phyloP scores from a whole-genome alignment of 2,113 vertebrate species.

The Gasterosteus aculeatus region DNA sequence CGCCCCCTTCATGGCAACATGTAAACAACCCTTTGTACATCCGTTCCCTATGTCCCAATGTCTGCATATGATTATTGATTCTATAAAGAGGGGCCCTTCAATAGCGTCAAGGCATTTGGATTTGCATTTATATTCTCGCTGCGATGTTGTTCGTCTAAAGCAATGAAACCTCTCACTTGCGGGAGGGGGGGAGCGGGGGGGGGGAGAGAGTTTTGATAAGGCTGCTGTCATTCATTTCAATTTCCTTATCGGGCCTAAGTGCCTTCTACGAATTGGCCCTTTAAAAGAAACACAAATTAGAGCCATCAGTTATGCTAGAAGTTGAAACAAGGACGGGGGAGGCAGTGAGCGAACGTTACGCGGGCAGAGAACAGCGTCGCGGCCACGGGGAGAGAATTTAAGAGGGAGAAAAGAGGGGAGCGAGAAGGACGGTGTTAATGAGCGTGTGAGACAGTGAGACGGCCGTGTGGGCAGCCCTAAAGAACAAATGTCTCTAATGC shows the following conservation, averaged over 20 bases:
- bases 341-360: slow-evolving; percentile 31
- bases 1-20: slow-evolving; percentile 46
- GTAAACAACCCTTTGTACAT: slow-evolving; percentile 62
- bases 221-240: slow-evolving; percentile 76
- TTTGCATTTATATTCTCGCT: slow-evolving; percentile 78
- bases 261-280: slow-evolving; percentile 79
- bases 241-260: slow-evolving; percentile 77
- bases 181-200: slow-evolving; percentile 54
- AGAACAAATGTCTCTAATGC: slow-evolving; percentile 67
- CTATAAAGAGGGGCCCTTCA: slow-evolving; percentile 67
- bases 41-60: slow-evolving; percentile 49
- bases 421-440: slow-evolving; percentile 53
- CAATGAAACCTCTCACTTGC: slow-evolving; percentile 67
- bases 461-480: slow-evolving; percentile 55
- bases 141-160: slow-evolving; percentile 62
- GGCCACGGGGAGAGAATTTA: slow-evolving; percentile 57
- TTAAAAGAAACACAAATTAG: slow-evolving; percentile 81
- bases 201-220: slow-evolving; percentile 66
- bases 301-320: slow-evolving; percentile 75
- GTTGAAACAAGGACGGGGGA: slow-evolving; percentile 56
- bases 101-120: slow-evolving; percentile 67
- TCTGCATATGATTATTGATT: slow-evolving; percentile 77
- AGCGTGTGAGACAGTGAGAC: slow-evolving; percentile 59
- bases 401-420: slow-evolving; percentile 28
- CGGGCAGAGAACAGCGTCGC: slow-evolving; percentile 25